Evolutionary conservation across 2,888 invertebrate species (phyloP), one percentile per base, ranked within the genome.

Genomic region (Ophraella communa): DNA sequence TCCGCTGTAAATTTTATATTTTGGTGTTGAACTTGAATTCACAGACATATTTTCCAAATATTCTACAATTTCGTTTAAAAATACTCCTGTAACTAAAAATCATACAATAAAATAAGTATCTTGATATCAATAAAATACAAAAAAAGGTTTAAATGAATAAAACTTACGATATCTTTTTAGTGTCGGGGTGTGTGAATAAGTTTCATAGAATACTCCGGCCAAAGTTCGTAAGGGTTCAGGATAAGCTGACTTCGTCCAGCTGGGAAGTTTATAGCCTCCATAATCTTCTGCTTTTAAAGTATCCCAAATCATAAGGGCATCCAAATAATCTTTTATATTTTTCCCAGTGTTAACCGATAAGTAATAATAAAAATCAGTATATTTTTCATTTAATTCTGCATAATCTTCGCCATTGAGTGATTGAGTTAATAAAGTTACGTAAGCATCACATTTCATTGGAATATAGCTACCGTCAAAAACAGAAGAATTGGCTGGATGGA

Each of bases 401-500:
- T 21, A 18, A 3, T 27, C 24, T 8, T 62, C 64, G 5, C 47
- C 45, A 3, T 21, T 8, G 10, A 65, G 30, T 23, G 11, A 7
- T 2, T 18, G 11, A 4, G 20, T 11, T n/a, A 10, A 10, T 35
- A 35, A 11, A 20, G 18, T 1, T 5, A 20, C 11, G 11, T 45
- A 61, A 1, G 44, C 47, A 0, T 18, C 2, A 53, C 67, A 67
- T 21, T n/a, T n/a, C 14, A 17, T 5, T 5, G 39, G 14, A 39
- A 7, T 14, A 5, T 17, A 39, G 17, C 17, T 39, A 2, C 7
- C 2, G 4, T 5, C 17, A 0, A 39, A 39, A 7, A 39, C 17
- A 17, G 14, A 17, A 14, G 39, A 39, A 17, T 39, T 39, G 5
- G 39, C 39, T 0, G 90, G 88, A 69, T 91, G 91, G 0, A 91